Evolutionary conservation across 1,140 invertebrate genomes (phyloP), one percentile per base, ranked within the genome.

Genomic region (Stegodyphus dumicola): DNA sequence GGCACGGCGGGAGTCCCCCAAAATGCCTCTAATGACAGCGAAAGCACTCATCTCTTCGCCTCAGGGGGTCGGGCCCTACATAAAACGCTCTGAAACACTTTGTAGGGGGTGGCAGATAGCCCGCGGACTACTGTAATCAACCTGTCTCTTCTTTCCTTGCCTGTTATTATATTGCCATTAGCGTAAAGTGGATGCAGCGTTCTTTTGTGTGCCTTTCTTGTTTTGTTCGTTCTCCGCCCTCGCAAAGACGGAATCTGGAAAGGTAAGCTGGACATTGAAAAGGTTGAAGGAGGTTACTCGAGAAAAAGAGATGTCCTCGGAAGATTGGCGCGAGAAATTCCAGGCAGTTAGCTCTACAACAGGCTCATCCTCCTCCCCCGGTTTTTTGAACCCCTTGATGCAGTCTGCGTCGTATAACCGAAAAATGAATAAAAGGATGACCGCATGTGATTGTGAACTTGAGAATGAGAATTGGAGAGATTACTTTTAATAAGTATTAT

Each of bases 151-250:
- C 60, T 10, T 64, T 15, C 48, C 60, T 18, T 7, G 52, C 65
- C 11, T 80, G 78, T 80, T 71, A 80, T 80, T 80, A 80, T 64
- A 71, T 80, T 80, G 67, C 78, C 54, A 80, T 80, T 80, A 80
- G 67, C 17, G 51, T 60, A 69, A 77, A 77, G 75, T 78, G 51
- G 77, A 67, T 17, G 53, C 78, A 80, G 77, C 54, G 17, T 66
- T 60, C 15, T 60, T 60, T 60, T 60, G 9, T 60, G 9, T 60
- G 9, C 5, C 56, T 60, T 2, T 60, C 15, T 60, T 60, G 9
- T 60, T 15, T 15, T 60, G 56, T 15, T 60, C 9, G 9, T 60
- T 60, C 56, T 15, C 11, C 65, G n/a, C 65, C 17, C 17, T 67
- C 65, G 65, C 11, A 15, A 15, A 67, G 33, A 33, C 33, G 33